Percentiles rank a stretch among this genome's conserved stretches.
phyloP scores from a whole-genome alignment of 1,140 invertebrate genomes.

The Drosophila mayri region DNA sequence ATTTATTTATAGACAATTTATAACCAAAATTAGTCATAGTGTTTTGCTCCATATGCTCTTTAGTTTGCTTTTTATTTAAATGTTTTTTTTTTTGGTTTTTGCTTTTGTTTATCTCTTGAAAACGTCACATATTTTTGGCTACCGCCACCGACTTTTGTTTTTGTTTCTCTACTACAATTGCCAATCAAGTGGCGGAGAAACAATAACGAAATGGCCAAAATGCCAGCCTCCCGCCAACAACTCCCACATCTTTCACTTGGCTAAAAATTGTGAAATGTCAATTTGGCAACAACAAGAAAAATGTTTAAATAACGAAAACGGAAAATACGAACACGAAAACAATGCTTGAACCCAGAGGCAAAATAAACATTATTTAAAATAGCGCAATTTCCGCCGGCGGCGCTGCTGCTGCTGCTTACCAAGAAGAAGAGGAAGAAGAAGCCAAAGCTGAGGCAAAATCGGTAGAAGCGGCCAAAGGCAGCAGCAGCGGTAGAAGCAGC shows the following conservation, averaged over 20 bases:
- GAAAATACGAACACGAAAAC: slow-evolving; percentile 25
- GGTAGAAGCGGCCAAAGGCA: slow-evolving; percentile 25
- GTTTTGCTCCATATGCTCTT: too few species aligned
- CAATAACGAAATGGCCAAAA: slow-evolving; percentile 21
- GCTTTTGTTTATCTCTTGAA: too few species aligned
- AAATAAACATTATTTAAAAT: slow-evolving; percentile 84
- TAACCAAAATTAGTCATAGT: slow-evolving; percentile 3
- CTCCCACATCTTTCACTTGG: slow-evolving; percentile 60
- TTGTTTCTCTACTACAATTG: slow-evolving; percentile 23
- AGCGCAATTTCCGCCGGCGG: slow-evolving; percentile 80
- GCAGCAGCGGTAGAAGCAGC: slow-evolving; percentile 30
- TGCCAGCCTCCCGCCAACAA: slow-evolving; percentile 3
- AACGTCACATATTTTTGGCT: slow-evolving; percentile 25
- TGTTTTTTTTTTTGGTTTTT: neutral
- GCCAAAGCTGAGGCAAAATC: slow-evolving; percentile 17
- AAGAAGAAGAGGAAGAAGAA: slow-evolving; percentile 43
- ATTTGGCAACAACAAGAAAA: slow-evolving; percentile 73
- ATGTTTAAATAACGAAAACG: slow-evolving; percentile 63
- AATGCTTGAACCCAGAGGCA: slow-evolving; percentile 33
- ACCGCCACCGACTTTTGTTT: neutral
- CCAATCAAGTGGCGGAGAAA: slow-evolving; percentile 32
- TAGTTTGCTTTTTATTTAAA: slow-evolving; percentile 6
- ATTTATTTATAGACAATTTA: slow-evolving; percentile 16
- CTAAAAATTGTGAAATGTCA: slow-evolving; percentile 73
- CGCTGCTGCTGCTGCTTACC: slow-evolving; percentile 25